These are phyloP conservation scores for Temnothorax longispinosus DNA, from an alignment of 1,140 invertebrate genomes.

Conservation along the genomic window DNA sequence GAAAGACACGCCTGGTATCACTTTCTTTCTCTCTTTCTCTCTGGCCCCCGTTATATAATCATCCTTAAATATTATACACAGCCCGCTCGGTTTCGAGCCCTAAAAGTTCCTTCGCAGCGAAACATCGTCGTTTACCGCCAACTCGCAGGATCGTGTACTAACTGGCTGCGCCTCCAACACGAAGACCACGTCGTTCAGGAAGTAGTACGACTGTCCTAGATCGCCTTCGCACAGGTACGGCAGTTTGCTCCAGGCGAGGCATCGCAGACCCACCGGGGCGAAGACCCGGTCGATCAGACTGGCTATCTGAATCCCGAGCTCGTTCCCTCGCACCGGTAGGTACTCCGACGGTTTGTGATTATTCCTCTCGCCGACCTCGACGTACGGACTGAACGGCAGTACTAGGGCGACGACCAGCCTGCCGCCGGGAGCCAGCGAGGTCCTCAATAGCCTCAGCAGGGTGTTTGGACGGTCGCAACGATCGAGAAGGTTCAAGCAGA, in stretches of 20 bases:
- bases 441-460: constrained; percentile 90
- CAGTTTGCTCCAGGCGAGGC: constrained; percentile 92
- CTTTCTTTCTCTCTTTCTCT: background rate
- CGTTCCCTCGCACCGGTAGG: constrained; percentile 89
- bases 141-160: constrained; percentile 49
- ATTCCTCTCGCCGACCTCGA: constrained; percentile 90
- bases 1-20: constrained; percentile 56
- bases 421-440: constrained; percentile 89
- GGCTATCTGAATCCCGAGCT: constrained; percentile 92
- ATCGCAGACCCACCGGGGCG: constrained; percentile 89
- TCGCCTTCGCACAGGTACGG: constrained; percentile 98
- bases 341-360: constrained; percentile 91
- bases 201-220: constrained; percentile 95
- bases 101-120: constrained; percentile 20
- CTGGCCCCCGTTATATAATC: background rate
- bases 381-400: constrained; percentile 95
- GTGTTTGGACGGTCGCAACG: constrained; percentile 93
- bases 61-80: background rate
- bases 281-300: constrained; percentile 91
- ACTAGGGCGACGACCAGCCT: constrained; percentile 93
- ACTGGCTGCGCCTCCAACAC: constrained; percentile 85
- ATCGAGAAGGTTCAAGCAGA: constrained; percentile 96
- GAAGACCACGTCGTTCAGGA: constrained; percentile 95
- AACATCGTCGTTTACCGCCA: background rate
- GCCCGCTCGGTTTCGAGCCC: background rate